Conservation (phyloP, 2,888 invertebrate species). For the Torymus auratus region DNA sequence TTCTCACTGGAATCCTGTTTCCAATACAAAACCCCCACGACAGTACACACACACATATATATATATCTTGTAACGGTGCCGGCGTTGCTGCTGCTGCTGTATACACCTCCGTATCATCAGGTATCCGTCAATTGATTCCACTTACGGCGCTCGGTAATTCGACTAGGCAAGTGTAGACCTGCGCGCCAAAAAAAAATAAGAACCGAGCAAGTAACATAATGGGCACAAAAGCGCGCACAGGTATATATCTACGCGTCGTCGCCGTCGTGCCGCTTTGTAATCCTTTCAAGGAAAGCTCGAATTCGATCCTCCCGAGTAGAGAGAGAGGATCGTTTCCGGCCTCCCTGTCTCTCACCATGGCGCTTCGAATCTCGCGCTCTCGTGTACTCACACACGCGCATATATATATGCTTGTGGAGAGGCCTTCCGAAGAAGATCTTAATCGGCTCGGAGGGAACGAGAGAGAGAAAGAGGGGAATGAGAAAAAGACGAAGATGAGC, state of each 20-base stretch:
- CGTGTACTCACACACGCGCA: neutral
- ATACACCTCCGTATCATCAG: too few relatives aligned
- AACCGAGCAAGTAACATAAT: neutral
- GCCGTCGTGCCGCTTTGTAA: slow-evolving; percentile 18
- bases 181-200: neutral
- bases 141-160: slow-evolving; percentile 9
- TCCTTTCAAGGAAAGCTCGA: slow-evolving; percentile 57
- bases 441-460: slow-evolving; percentile 60
- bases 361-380: neutral
- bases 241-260: slow-evolving; percentile 21
- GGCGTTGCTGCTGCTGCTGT: too few relatives aligned
- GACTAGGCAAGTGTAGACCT: neutral
- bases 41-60: neutral
- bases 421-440: slow-evolving; percentile 58
- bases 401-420: slow-evolving; percentile 27
- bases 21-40: neutral
- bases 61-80: neutral
- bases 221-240: slow-evolving; percentile 22
- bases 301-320: slow-evolving; percentile 49
- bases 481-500: slow-evolving; percentile 42
- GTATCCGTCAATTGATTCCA: slow-evolving; percentile 39
- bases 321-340: slow-evolving; percentile 59
- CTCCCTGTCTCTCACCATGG: slow-evolving; percentile 15
- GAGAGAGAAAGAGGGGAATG: neutral
- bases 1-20: slow-evolving; percentile 39